A percentile compares a stretch with the other conserved stretches of the same genome.
Evolutionary conservation across 2,113 vertebrate genomes (phyloP).

Genomic region (Amphiprion percula): DNA sequence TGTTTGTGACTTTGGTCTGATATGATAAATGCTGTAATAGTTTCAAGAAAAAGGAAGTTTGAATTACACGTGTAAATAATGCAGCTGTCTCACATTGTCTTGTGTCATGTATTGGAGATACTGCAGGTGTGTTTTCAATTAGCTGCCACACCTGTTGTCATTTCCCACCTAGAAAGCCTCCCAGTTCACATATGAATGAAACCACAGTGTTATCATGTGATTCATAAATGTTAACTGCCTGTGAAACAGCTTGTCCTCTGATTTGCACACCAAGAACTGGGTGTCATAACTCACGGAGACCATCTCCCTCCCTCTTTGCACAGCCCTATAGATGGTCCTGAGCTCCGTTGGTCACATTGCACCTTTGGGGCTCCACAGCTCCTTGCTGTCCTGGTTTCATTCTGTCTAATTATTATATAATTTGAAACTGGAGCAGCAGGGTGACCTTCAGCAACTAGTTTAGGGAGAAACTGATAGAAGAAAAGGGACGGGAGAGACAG

Average conservation of each 20-base stretch:
- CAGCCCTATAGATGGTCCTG: slow-evolving; percentile 29
- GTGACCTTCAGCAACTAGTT: slow-evolving; percentile 83
- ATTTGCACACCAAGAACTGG: slow-evolving; percentile 18
- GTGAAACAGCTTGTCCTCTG: slow-evolving; percentile 18
- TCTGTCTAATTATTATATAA: slow-evolving; percentile 78
- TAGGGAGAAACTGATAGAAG: slow-evolving; percentile 57
- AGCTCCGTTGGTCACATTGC: slow-evolving; percentile 66
- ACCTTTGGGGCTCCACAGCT: slow-evolving; percentile 57
- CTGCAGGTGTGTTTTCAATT: neutral
- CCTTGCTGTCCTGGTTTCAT: slow-evolving; percentile 79
- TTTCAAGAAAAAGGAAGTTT: neutral
- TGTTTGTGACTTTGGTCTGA: neutral
- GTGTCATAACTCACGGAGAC: slow-evolving; percentile 13
- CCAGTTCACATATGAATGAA: neutral
- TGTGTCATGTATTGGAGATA: neutral
- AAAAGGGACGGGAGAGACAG: slow-evolving; percentile 57
- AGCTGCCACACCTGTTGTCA: neutral
- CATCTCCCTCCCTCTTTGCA: slow-evolving; percentile 12
- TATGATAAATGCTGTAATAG: neutral
- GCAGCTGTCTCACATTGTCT: neutral
- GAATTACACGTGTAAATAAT: neutral
- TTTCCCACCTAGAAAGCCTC: neutral
- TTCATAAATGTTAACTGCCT: slow-evolving; percentile 10
- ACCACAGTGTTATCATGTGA: slow-evolving; percentile 7
- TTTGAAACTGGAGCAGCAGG: slow-evolving; percentile 76